Evolutionary conservation across 2,113 vertebrate genomes (phyloP).

Genomic region (Loxodonta africana): DNA sequence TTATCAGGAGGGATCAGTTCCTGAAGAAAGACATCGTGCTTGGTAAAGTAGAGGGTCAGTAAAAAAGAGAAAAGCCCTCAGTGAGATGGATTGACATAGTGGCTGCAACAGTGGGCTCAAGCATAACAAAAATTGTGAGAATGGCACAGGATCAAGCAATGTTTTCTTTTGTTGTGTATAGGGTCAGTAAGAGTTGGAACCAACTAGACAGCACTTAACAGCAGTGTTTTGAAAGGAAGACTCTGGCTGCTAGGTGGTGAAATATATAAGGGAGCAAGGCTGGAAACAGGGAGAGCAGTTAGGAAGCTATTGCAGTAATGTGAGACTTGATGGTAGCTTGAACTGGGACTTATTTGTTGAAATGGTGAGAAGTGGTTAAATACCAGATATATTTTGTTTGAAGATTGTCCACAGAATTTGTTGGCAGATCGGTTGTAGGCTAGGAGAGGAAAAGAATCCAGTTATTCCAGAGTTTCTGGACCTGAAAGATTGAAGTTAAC

Average conservation of each 20-base stretch:
- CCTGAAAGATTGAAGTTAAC: not conserved
- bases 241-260: not conserved
- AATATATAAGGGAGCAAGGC: not conserved
- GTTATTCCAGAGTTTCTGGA: not conserved
- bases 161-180: no score
- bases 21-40: no score
- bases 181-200: no score
- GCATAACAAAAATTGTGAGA: no score
- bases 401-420: not conserved
- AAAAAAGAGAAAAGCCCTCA: no score
- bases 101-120: no score
- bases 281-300: not conserved
- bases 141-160: no score
- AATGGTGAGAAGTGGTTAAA: not conserved
- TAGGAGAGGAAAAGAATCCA: not conserved
- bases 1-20: no score
- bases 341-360: not conserved
- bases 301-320: not conserved
- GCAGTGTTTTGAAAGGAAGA: not conserved
- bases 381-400: constrained; percentile 9
- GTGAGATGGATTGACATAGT: no score
- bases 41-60: no score
- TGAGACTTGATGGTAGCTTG: not conserved
- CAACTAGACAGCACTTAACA: no score
- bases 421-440: not conserved